Percentiles rank a stretch among this genome's conserved stretches.
Evolutionary conservation across 2,888 invertebrate species (phyloP).

Genomic region (Andrena minutula): DNA sequence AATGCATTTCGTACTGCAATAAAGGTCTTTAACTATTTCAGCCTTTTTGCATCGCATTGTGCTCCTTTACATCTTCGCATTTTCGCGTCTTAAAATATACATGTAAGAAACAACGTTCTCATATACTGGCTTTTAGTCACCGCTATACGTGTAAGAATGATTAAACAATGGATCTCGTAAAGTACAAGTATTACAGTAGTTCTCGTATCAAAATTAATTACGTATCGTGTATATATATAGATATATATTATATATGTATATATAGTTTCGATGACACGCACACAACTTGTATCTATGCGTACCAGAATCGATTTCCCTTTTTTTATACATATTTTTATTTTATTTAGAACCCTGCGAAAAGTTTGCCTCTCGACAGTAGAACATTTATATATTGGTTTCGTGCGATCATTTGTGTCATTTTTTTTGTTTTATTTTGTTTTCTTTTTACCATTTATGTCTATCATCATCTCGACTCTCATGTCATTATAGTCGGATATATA

Average conservation of each 20-base stretch:
- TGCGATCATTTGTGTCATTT: conserved; percentile 72
- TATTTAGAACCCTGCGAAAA: conserved; percentile 78
- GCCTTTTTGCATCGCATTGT: conserved; percentile 73
- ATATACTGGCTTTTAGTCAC: conserved; percentile 67
- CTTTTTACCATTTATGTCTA: conserved; percentile 71
- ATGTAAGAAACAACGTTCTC: conserved; percentile 71
- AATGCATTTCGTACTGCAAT: conserved; percentile 73
- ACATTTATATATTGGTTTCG: conserved; percentile 62
- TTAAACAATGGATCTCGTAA: conserved; percentile 71
- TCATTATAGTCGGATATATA: conserved; percentile 66
- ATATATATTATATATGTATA: not conserved
- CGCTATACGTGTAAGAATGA: conserved; percentile 67
- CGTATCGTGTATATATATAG: conserved; percentile 42
- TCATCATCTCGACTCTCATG: conserved; percentile 75
- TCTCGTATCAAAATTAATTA: conserved; percentile 75
- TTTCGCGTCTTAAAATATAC: conserved; percentile 71
- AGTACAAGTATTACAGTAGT: conserved; percentile 72
- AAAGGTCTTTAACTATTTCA: conserved; percentile 72
- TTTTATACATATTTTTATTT: conserved; percentile 29
- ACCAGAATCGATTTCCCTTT: conserved; percentile 73
- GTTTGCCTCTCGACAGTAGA: conserved; percentile 79
- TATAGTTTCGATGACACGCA: conserved; percentile 59
- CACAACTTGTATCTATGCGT: conserved; percentile 63
- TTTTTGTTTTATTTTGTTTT: conserved; percentile 54
- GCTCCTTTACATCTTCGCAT: conserved; percentile 74